Base-by-base conservation (phyloP, 2,113 vertebrate genomes). In the Callorhinus ursinus region DNA sequence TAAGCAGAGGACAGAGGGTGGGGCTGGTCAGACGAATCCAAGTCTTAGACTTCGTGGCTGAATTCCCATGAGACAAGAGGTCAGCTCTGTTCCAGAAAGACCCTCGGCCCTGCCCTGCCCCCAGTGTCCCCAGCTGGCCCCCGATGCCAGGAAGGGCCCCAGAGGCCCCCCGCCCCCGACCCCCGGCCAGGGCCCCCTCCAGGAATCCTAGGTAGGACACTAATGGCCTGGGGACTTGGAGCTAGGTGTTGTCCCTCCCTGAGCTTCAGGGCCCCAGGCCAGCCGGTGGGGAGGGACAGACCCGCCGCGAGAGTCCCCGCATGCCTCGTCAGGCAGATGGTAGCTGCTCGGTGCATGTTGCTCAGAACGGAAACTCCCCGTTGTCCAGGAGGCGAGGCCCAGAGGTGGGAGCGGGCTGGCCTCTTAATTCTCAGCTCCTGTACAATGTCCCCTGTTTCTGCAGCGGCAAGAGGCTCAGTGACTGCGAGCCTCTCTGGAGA, bases 181-280 rank as follows among this genome's bases (percentile, higher is more conserved):
- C 4, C 61, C 2, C 0, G 6, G 5, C 53, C 4, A 12, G 26
- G n/a, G 14, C 49, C 28, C 33, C 39, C 31, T 12, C 13, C 11
- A n/a, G 46, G 83, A 53, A 24, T 0, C 1, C 0, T n/a, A 10
- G 74, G 33, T 33, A 19, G 61, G 88, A 39, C 0, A 0, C 49
- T 14, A 5, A 1, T 0, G 11, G 16, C 49, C 76, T 5, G 16
- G 55, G 80, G 36, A 39, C 16, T 10, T 12, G 49, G 57, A 0
- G 21, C 4, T 0, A 15, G 21, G 1, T 2, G 0, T 8, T 5
- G 18, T 5, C 55, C n/a, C 15, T 39, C 46, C 51, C 28, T 3
- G 51, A 42, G 33, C 16, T 1, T 4, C 33, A 0, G 0, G 6
- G 85, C 16, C 18, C 26, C 6, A 3, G 19, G 5, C 42, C 77